A percentile compares a stretch with the other conserved stretches of the same genome.
Conservation (phyloP, 2,113 vertebrate genomes). For the Neogale vison region DNA sequence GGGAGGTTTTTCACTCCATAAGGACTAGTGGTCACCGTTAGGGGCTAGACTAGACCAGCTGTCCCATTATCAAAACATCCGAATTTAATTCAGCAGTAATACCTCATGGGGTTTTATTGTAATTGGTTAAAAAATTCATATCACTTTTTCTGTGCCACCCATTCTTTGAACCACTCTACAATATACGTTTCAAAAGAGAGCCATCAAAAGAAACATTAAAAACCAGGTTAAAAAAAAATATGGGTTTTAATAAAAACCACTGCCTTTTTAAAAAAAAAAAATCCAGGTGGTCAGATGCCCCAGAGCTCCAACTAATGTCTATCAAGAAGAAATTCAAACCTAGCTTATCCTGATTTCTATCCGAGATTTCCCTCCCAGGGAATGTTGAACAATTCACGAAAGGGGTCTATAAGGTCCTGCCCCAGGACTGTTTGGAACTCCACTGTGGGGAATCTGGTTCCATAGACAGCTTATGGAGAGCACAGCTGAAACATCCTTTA, state of each 20-base stretch:
- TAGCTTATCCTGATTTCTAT: background rate
- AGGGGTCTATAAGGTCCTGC: background rate
- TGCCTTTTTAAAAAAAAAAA: background rate
- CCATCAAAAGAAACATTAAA: background rate
- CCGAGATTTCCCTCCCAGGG: background rate
- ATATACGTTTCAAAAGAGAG: background rate
- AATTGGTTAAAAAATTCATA: background rate
- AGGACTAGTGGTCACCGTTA: background rate
- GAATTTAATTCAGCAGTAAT: background rate
- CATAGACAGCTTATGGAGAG: background rate
- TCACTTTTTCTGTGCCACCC: background rate
- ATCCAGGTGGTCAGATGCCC: background rate
- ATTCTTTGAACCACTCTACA: background rate
- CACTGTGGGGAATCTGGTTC: background rate
- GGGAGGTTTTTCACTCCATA: background rate
- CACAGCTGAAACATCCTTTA: background rate
- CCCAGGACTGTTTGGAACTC: background rate
- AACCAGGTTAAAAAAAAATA: background rate
- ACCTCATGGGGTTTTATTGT: background rate
- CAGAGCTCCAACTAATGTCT: background rate
- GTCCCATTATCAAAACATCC: background rate
- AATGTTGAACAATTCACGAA: background rate
- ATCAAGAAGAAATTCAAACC: background rate
- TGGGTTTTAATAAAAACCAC: background rate
- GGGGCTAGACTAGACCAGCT: too few relatives aligned